phyloP scores from a whole-genome alignment of 2,113 vertebrate genomes.

The Myxocyprinus asiaticus region DNA sequence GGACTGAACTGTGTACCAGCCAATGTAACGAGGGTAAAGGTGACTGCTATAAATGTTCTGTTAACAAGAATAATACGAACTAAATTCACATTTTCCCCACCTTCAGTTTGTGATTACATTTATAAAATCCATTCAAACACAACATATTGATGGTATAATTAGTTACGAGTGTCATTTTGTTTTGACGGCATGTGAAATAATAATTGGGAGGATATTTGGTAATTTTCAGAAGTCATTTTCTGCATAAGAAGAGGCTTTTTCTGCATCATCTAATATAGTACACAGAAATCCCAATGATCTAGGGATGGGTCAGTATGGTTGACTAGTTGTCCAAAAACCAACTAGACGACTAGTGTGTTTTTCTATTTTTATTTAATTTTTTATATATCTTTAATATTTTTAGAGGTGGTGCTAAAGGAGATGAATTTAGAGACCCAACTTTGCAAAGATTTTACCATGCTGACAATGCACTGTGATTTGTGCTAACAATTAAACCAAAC shows the following conservation, averaged over 20 bases:
- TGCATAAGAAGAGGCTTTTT: neutral
- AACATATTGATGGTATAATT: neutral
- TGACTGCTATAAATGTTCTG: neutral
- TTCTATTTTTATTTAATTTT: too few relatives aligned
- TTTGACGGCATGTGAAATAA: neutral
- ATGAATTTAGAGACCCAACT: too few relatives aligned
- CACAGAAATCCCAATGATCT: neutral
- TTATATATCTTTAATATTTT: too few relatives aligned
- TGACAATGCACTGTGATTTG: too few relatives aligned
- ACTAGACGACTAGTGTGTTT: too few relatives aligned
- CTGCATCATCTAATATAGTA: neutral
- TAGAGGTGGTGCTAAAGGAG: too few relatives aligned
- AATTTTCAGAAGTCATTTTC: too few relatives aligned
- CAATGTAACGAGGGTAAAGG: conserved; percentile 38
- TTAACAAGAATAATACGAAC: neutral
- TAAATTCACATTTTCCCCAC: neutral
- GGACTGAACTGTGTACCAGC: conserved; percentile 57
- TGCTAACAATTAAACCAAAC: too few relatives aligned
- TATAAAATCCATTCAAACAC: conserved; percentile 14
- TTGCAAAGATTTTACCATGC: too few relatives aligned
- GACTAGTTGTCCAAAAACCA: too few relatives aligned
- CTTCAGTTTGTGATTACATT: neutral
- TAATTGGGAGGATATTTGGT: neutral
- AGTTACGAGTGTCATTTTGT: neutral
- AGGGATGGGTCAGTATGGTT: too few relatives aligned